These are phyloP conservation scores for Drosophila bipectinata DNA, from an alignment of 1,140 invertebrate species.

Conservation along the genomic window DNA sequence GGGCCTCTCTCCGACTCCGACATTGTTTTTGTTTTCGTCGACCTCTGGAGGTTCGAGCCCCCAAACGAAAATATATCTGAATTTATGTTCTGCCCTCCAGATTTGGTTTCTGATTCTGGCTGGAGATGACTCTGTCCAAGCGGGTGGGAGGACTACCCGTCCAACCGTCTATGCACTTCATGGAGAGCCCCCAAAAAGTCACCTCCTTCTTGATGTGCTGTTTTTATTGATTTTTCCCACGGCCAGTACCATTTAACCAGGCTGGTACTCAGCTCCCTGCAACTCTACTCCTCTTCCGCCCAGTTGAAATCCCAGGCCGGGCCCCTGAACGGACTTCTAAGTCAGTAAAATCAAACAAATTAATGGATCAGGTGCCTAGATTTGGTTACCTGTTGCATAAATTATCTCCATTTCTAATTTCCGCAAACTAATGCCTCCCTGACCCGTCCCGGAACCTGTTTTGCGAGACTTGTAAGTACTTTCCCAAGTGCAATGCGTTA, in stretches of 20 bases:
- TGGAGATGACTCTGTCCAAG: slow-evolving; percentile 42
- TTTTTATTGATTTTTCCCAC: slow-evolving; percentile 74
- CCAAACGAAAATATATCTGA: slow-evolving; percentile 22
- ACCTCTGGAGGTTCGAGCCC: slow-evolving; percentile 9
- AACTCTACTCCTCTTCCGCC: slow-evolving; percentile 16
- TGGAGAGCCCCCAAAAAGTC: neutral
- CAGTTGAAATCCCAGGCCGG: too few relatives aligned
- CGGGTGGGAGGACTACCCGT: neutral
- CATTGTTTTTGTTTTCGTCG: slow-evolving; percentile 32
- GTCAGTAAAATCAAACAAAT: neutral
- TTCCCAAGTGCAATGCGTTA: neutral
- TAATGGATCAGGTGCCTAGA: neutral
- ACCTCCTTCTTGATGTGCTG: slow-evolving; percentile 23
- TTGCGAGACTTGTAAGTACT: neutral
- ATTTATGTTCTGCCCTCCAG: slow-evolving; percentile 18
- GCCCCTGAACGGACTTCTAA: too few relatives aligned
- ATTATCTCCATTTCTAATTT: slow-evolving; percentile 20
- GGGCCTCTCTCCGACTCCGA: slow-evolving; percentile 1
- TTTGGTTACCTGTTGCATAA: slow-evolving; percentile 41
- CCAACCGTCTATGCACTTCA: slow-evolving; percentile 24
- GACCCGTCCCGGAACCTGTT: neutral
- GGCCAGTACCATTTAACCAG: slow-evolving; percentile 10
- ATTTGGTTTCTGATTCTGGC: slow-evolving; percentile 42
- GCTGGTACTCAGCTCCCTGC: slow-evolving; percentile 20
- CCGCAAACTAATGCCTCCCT: slow-evolving; percentile 4